Evolutionary conservation across 2,888 invertebrate species (phyloP).

Genomic region (Acronicta psi): DNA sequence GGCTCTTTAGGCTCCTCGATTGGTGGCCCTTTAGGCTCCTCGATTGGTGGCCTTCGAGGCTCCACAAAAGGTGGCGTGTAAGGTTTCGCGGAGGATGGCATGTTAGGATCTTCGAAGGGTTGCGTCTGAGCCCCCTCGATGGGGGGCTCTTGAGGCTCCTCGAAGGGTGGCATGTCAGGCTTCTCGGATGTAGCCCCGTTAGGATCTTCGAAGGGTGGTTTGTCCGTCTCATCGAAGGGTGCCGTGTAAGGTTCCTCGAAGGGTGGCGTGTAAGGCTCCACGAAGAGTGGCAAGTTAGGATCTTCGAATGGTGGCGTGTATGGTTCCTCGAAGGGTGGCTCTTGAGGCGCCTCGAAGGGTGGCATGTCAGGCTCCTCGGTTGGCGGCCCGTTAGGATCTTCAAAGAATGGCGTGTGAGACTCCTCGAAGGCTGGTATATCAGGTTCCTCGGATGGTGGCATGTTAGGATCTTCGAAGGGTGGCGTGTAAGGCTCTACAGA

Average conservation of each 20-base stretch:
- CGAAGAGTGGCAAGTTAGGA: not conserved
- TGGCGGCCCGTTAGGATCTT: not conserved
- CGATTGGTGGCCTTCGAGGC: not conserved
- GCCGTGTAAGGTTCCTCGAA: not conserved
- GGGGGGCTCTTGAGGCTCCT: too few species aligned
- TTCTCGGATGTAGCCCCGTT: not conserved
- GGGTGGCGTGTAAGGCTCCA: not conserved
- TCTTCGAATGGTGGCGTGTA: not conserved
- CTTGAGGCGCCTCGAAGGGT: not conserved
- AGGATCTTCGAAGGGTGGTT: not conserved
- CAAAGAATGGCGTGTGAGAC: not conserved
- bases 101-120: not conserved
- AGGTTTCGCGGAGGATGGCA: not conserved
- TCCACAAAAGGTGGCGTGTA: not conserved
- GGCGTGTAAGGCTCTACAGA: not conserved
- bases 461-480: too few species aligned
- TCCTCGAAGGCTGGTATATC: not conserved
- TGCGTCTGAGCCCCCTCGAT: too few species aligned
- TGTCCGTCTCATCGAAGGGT: not conserved
- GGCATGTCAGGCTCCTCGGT: not conserved
- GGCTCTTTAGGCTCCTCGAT: not conserved
- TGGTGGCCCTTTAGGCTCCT: not conserved
- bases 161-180: too few species aligned
- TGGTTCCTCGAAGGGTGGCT: not conserved
- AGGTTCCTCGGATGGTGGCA: not conserved